Percentiles rank a stretch among this genome's conserved stretches.
Evolutionary conservation across 1,140 invertebrate species (phyloP).

Genomic region (Leptinotarsa texana): DNA sequence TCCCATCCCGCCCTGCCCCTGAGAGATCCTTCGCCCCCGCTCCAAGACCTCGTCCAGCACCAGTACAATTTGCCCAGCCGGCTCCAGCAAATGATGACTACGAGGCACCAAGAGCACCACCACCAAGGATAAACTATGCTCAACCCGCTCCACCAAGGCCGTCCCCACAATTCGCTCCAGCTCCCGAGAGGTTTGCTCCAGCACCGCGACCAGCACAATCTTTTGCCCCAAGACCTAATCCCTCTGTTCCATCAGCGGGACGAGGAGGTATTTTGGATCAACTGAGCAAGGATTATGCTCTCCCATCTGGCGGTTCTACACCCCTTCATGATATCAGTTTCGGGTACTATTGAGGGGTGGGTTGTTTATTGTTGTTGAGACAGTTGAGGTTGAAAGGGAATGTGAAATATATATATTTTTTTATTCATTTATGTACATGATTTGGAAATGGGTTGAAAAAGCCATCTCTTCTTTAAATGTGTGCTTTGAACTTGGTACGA

Average conservation of each 20-base stretch:
- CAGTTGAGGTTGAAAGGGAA: neutral
- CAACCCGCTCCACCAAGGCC: constrained; percentile 13
- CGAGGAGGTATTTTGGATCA: constrained; percentile 70
- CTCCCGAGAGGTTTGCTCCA: constrained; percentile 45
- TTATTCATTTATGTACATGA: too few species aligned
- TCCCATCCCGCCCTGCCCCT: constrained; percentile 24
- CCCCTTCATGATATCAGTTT: constrained; percentile 80
- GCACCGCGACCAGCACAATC: constrained; percentile 37
- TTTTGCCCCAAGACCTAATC: neutral
- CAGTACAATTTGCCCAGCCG: constrained; percentile 50
- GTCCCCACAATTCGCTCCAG: constrained; percentile 6
- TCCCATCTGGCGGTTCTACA: constrained; percentile 66
- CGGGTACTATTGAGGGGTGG: constrained; percentile 57
- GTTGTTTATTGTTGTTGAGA: neutral
- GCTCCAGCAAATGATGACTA: constrained; percentile 32
- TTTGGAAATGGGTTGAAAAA: too few species aligned
- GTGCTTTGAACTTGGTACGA: too few species aligned
- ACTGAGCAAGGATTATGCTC: constrained; percentile 76
- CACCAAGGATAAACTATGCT: constrained; percentile 27
- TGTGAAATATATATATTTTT: too few species aligned
- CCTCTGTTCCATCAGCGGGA: neutral
- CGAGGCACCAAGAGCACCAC: constrained; percentile 36
- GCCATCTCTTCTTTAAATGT: too few species aligned
- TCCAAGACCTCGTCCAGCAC: constrained; percentile 50
- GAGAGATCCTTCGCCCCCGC: constrained; percentile 45